A percentile compares a stretch with the other conserved stretches of the same genome.
These are phyloP conservation scores for Sandelia bainsii DNA, from an alignment of 2,797 vertebrate genomes.

Conservation along the genomic window DNA sequence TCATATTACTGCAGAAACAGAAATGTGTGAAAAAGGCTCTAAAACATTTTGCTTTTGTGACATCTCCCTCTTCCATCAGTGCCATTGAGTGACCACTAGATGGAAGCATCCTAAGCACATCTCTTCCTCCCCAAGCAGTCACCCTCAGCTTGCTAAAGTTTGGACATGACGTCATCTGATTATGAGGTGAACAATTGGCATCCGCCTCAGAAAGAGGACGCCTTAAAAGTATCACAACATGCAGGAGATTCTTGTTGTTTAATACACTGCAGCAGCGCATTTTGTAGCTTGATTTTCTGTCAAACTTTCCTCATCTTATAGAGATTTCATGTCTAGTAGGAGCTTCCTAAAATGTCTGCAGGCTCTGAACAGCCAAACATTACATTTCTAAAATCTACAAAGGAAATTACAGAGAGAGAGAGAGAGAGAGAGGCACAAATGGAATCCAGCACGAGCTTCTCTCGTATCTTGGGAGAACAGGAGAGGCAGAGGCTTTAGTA, in stretches of 20 bases:
- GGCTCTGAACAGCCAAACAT: slow-evolving; percentile 19
- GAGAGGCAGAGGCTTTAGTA: slow-evolving; percentile 47
- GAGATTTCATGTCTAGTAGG: not conserved
- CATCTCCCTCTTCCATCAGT: slow-evolving; percentile 29
- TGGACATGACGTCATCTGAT: slow-evolving; percentile 68
- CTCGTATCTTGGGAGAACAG: slow-evolving; percentile 28
- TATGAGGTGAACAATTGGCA: slow-evolving; percentile 23
- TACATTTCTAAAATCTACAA: slow-evolving; percentile 10
- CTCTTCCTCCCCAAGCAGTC: slow-evolving; percentile 4
- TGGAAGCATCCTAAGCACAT: slow-evolving; percentile 77
- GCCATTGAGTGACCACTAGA: slow-evolving; percentile 73
- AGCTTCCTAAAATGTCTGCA: slow-evolving; percentile 15
- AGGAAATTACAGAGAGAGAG: slow-evolving; percentile 14
- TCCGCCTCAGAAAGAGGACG: not conserved
- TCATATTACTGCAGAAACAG: slow-evolving; percentile 20
- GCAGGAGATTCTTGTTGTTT: not conserved
- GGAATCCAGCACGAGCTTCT: slow-evolving; percentile 10
- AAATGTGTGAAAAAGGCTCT: not conserved
- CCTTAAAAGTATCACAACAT: not conserved
- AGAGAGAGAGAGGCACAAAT: slow-evolving; percentile 1
- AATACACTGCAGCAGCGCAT: not conserved
- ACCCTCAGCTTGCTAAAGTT: slow-evolving; percentile 45
- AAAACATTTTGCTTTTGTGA: slow-evolving; percentile 1
- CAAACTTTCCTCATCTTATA: not conserved
- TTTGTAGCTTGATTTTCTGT: not conserved